Base-by-base conservation (phyloP, 2,797 vertebrate species). In the Acanthopagrus latus region DNA sequence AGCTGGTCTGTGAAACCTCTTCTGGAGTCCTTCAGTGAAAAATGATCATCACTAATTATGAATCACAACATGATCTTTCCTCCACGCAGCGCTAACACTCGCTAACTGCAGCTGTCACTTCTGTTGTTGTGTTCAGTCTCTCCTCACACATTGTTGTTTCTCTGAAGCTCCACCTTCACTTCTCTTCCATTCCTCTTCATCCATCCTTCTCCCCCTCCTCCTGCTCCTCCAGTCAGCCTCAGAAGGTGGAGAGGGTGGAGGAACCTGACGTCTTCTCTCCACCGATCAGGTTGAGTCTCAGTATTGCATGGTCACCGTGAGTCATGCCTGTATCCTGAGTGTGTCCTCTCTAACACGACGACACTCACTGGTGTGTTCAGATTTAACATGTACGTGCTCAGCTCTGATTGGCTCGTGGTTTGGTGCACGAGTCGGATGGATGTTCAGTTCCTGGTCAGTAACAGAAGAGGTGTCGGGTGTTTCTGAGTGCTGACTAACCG, bases 191-290 rank as follows among this genome's bases (percentile, higher is more conserved):
- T 78, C 29, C 29, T 33, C 72, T 8, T 60, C 64, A 54, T 29
- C 57, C n/a, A 12, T 68, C 66, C 68, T 17, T 38, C 23, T 11
- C 9, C 9, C n/a, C 54, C 20, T 17, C 59, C 14, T n/a, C 54
- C 20, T 17, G 59, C 14, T 9, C 63, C 56, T 71, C n/a, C 76
- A 92, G 94, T 90, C 93, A 94, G 86, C 92, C 93, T 76, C 88
- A 91, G 90, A 91, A 90, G 88, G 93, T 93, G 88, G 92, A 91
- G 85, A 92, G 88, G 80, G 47, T 85, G 38, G 84, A 88, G 68
- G 94, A 95, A 64, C 91, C 94, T 0, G 95, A 95, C 54, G 95
- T 96, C 92, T 95, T 96, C 92, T 92, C 92, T 86, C 92, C 93
- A 78, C 88, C 88, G 0, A 86, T 69, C 94, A 95, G 95, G 95